These are phyloP conservation scores for Lobophora halterata DNA, from an alignment of 2,888 invertebrate genomes.

Conservation along the genomic window DNA sequence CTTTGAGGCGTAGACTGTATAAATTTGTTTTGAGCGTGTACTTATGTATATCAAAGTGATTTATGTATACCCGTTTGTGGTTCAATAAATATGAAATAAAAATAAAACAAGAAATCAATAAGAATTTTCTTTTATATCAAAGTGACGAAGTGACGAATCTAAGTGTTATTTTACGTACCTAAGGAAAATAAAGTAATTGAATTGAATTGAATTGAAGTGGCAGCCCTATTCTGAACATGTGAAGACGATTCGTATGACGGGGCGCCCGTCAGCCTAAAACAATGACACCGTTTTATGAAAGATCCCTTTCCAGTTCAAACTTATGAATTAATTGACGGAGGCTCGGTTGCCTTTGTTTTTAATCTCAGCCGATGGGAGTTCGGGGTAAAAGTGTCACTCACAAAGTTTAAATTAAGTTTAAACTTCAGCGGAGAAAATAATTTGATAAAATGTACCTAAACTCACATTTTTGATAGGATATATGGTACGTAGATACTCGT, in stretches of 20 bases:
- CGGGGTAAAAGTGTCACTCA: conserved; percentile 21
- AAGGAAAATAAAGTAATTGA: too few species aligned
- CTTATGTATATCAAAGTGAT: too few species aligned
- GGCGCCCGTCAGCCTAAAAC: conserved; percentile 37
- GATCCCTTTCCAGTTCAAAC: conserved; percentile 43
- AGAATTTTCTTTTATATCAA: too few species aligned
- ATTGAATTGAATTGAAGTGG: conserved; percentile 17
- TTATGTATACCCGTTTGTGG: too few species aligned
- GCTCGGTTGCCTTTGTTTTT: conserved; percentile 33
- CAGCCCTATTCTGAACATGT: conserved; percentile 30
- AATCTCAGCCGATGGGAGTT: conserved; percentile 26
- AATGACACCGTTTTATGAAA: conserved; percentile 47
- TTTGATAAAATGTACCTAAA: background rate
- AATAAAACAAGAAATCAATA: too few species aligned
- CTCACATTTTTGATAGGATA: too few species aligned
- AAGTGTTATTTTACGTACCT: too few species aligned
- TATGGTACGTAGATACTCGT: too few species aligned
- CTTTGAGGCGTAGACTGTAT: too few species aligned
- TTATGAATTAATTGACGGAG: conserved; percentile 45
- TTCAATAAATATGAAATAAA: too few species aligned
- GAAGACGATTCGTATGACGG: conserved; percentile 22
- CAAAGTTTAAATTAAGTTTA: conserved; percentile 17
- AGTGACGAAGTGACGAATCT: too few species aligned
- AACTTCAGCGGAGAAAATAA: background rate
- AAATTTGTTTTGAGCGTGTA: too few species aligned